Conservation (phyloP, 2,113 vertebrate genomes). For the Psammodynastes pulverulentus region DNA sequence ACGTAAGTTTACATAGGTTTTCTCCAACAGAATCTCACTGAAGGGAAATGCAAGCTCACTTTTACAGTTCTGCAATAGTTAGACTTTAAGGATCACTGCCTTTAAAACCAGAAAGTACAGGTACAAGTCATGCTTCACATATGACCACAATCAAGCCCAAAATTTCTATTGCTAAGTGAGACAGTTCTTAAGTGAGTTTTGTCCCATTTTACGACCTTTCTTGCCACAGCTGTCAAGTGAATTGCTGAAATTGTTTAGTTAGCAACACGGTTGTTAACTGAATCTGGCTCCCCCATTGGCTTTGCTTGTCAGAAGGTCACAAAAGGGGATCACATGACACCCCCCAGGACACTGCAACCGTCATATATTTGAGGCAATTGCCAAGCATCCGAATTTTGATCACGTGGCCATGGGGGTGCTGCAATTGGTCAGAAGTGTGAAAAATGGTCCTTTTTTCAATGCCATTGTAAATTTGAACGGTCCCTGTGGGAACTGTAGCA, state of each 20-base stretch:
- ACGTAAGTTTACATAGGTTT: neutral
- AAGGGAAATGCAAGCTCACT: neutral
- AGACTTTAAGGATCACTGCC: neutral
- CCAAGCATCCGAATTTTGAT: neutral
- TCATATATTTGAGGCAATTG: neutral
- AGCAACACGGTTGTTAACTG: neutral
- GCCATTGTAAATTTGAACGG: neutral
- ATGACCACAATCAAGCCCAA: no score
- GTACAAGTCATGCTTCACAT: no score
- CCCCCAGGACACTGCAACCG: accelerated
- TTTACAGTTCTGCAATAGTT: neutral
- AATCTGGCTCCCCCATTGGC: neutral
- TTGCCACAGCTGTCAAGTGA: neutral
- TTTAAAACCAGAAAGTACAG: neutral
- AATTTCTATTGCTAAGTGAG: no score
- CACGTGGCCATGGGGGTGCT: neutral
- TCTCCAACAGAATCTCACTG: neutral
- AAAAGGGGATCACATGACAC: neutral
- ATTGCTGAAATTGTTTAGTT: neutral
- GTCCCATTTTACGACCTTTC: no score
- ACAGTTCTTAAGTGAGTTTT: no score
- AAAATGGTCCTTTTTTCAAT: neutral
- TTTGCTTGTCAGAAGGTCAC: neutral
- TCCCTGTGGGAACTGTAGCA: neutral
- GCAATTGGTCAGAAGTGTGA: neutral